These are phyloP conservation scores for Drosophila anceps DNA, from an alignment of 2,888 invertebrate genomes.

Conservation along the genomic window DNA sequence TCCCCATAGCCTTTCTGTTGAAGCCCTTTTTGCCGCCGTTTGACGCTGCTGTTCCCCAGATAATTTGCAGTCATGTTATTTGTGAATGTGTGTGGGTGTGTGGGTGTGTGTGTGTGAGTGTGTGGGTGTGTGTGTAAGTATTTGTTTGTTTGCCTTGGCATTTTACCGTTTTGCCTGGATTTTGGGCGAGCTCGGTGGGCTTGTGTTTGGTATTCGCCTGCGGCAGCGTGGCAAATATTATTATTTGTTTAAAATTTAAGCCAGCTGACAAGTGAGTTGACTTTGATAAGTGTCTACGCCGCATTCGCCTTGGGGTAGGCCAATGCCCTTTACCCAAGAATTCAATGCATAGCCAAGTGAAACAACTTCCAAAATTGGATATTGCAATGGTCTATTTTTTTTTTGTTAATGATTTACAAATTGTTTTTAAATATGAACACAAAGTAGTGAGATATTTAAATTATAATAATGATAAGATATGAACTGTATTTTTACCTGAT, in stretches of 20 bases:
- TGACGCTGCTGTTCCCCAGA: slow-evolving; percentile 63
- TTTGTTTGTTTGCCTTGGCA: slow-evolving; percentile 59
- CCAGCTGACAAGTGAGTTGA: slow-evolving; percentile 52
- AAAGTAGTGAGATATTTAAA: too few species aligned
- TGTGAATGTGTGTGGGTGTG: slow-evolving; percentile 12
- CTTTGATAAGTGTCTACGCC: slow-evolving; percentile 58
- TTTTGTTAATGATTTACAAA: background rate
- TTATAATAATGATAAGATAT: too few species aligned
- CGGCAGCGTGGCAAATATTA: slow-evolving; percentile 70
- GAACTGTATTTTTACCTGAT: too few species aligned
- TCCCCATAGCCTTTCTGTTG: slow-evolving; percentile 12
- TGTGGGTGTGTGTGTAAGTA: slow-evolving; percentile 27
- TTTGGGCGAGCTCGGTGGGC: slow-evolving; percentile 19
- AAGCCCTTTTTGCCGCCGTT: slow-evolving; percentile 47
- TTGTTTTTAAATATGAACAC: background rate
- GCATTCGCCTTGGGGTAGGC: slow-evolving; percentile 36
- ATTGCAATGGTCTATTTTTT: background rate
- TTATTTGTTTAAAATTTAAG: slow-evolving; percentile 77
- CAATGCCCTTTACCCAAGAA: slow-evolving; percentile 18
- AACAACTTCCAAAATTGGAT: background rate
- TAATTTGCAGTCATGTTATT: slow-evolving; percentile 63
- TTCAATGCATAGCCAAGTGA: background rate
- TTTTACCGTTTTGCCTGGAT: slow-evolving; percentile 49
- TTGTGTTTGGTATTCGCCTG: slow-evolving; percentile 38
- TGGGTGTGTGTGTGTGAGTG: slow-evolving; percentile 25